phyloP scores from a whole-genome alignment of 2,797 vertebrate species.

The Diceros bicornis region DNA sequence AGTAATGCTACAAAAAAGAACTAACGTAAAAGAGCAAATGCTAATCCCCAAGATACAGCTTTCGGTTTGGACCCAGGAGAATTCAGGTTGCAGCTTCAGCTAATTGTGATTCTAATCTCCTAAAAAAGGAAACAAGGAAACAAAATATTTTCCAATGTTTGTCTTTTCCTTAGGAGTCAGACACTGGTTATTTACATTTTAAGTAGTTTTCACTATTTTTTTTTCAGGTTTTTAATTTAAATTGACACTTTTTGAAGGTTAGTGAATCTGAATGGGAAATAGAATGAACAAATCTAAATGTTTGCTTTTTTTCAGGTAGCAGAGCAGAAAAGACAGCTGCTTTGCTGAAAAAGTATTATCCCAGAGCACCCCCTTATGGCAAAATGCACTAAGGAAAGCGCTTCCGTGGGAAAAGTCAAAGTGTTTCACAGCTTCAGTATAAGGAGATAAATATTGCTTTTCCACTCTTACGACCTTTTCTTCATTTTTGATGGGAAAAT shows the following conservation, averaged over 20 bases:
- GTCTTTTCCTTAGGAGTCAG: conserved; percentile 19
- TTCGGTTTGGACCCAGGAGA: conserved; percentile 26
- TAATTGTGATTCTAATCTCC: conserved; percentile 5
- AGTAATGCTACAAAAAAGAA: neutral
- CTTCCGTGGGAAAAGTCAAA: neutral
- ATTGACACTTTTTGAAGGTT: conserved; percentile 2
- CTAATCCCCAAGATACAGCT: neutral
- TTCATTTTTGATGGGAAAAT: neutral
- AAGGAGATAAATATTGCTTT: conserved; percentile 12
- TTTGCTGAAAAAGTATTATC: conserved; percentile 52
- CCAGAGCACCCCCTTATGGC: conserved; percentile 71
- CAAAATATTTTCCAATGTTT: conserved; percentile 35
- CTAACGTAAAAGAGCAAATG: conserved; percentile 22
- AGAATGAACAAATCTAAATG: conserved; percentile 46
- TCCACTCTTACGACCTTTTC: neutral
- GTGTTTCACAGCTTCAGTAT: neutral
- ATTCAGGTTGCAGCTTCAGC: neutral
- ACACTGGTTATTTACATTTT: neutral
- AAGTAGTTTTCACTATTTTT: neutral
- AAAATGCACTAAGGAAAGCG: conserved; percentile 10
- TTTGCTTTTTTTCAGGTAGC: neutral
- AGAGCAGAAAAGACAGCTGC: neutral
- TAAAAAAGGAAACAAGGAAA: neutral
- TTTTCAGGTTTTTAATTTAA: conserved; percentile 38
- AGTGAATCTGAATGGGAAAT: neutral